phyloP scores from a whole-genome alignment of 92 coral and sea anemone species.

The Parazoanthus darwini region DNA sequence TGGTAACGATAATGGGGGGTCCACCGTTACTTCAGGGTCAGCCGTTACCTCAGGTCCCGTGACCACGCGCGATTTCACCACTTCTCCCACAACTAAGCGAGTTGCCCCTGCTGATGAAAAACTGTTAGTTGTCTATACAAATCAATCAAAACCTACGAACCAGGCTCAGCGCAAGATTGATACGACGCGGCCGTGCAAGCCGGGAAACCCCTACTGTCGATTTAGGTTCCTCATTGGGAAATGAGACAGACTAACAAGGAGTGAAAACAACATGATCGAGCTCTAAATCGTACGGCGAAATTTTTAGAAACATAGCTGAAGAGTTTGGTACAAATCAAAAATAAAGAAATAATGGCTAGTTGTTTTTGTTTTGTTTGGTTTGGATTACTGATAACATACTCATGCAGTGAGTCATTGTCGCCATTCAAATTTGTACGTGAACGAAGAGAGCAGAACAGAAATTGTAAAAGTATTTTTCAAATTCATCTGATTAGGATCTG shows the following conservation, averaged over 20 bases:
- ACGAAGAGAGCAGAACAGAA: too few relatives aligned
- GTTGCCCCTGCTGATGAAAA: not conserved
- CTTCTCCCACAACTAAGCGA: not conserved
- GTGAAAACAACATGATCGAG: not conserved
- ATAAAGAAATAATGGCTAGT: not conserved
- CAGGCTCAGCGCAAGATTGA: not conserved
- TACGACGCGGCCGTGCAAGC: not conserved
- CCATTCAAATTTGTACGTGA: not conserved
- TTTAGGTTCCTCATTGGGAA: conserved; percentile 4
- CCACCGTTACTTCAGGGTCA: not conserved
- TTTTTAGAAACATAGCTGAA: not conserved
- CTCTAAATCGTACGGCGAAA: not conserved
- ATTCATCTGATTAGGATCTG: too few relatives aligned
- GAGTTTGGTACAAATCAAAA: not conserved
- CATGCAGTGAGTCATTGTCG: not conserved
- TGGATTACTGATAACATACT: not conserved
- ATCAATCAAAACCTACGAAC: not conserved
- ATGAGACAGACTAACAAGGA: not conserved
- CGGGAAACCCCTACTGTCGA: not conserved
- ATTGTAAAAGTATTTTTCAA: too few relatives aligned
- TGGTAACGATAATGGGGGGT: not conserved
- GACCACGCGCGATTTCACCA: not conserved
- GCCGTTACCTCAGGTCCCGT: not conserved
- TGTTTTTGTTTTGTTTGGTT: not conserved
- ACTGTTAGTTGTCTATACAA: not conserved